These are phyloP conservation scores for Cyprinodon variegatus DNA, from an alignment of 2,113 vertebrate genomes.

Conservation along the genomic window DNA sequence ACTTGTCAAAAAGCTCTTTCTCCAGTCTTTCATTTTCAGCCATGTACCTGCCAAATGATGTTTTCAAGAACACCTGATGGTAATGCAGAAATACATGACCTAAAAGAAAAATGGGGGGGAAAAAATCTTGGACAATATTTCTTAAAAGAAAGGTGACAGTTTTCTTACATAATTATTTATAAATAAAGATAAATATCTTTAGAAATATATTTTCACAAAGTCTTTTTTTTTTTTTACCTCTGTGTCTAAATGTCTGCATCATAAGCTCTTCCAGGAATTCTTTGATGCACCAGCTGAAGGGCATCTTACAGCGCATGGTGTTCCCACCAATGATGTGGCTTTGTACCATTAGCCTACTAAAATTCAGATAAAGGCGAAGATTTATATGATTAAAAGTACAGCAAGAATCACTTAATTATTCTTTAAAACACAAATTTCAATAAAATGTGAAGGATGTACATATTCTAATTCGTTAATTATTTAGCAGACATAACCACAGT, in stretches of 20 bases:
- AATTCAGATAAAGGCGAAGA: background rate
- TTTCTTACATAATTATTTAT: background rate
- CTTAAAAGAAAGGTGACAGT: no score
- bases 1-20: conserved; percentile 25
- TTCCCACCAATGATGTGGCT: conserved; percentile 19
- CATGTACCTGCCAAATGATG: conserved; percentile 41
- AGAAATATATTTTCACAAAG: background rate
- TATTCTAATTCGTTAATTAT: no score
- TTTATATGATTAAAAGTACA: no score
- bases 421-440: background rate
- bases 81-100: background rate
- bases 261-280: conserved; percentile 47
- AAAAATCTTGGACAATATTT: no score
- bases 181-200: background rate
- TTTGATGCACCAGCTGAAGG: conserved; percentile 57
- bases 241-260: conserved; percentile 36
- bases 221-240: conserved; percentile 41
- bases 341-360: conserved; percentile 36
- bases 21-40: no score
- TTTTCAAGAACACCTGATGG: conserved; percentile 19
- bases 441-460: no score
- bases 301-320: conserved; percentile 28
- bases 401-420: background rate
- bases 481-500: no score
- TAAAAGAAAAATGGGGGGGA: no score